phyloP scores from a whole-genome alignment of 2,888 invertebrate species.

The Latrodectus hesperus region DNA sequence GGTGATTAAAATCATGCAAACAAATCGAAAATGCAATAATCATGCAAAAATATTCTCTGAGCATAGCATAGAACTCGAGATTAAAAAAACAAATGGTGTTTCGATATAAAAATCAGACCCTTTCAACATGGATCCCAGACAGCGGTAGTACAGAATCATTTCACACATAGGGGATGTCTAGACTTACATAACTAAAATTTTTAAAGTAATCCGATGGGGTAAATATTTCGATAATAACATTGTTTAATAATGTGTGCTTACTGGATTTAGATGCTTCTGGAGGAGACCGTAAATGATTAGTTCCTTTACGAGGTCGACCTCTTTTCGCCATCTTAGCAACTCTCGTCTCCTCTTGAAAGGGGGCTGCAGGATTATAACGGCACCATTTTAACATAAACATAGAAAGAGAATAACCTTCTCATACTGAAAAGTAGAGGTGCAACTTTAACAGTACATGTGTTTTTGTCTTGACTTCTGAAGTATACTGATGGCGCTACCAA shows the following conservation, averaged over 20 bases:
- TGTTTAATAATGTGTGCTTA: constrained; percentile 27
- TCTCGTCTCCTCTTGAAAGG: not conserved
- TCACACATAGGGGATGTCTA: not conserved
- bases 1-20: not conserved
- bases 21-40: not conserved
- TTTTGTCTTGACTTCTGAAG: no score
- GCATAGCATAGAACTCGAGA: no score
- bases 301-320: constrained; percentile 15
- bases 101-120: not conserved
- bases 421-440: not conserved
- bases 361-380: not conserved
- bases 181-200: not conserved
- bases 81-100: no score
- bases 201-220: not conserved
- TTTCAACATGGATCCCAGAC: constrained; percentile 50
- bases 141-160: constrained; percentile 12
- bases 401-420: no score
- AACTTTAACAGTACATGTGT: not conserved
- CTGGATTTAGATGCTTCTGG: constrained; percentile 29
- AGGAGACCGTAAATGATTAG: constrained; percentile 19
- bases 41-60: not conserved
- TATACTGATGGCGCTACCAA: no score
- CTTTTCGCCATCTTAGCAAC: constrained; percentile 48
- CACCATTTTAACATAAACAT: not conserved
- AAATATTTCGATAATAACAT: not conserved